phyloP scores from a whole-genome alignment of 2,888 invertebrate species.

The Antheraea yamamai region DNA sequence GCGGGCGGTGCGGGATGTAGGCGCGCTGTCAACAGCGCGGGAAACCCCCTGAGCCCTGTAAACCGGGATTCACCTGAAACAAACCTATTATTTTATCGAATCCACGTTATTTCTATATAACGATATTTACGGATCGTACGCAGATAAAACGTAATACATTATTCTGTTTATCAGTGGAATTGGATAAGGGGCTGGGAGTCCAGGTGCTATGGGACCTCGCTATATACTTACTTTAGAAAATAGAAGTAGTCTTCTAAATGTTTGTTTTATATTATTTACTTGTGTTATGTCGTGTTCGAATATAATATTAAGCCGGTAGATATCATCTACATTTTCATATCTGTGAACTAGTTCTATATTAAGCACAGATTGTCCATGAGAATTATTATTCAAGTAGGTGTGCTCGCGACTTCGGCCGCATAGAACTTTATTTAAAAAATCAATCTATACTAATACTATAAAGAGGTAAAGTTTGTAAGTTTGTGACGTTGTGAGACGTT shows the following conservation, averaged over 20 bases:
- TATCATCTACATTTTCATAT: no score
- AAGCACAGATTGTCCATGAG: no score
- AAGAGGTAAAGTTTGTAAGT: no score
- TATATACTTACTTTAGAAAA: no score
- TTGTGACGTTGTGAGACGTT: no score
- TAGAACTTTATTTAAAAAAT: no score
- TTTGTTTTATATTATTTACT: not conserved
- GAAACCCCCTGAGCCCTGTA: constrained; percentile 2
- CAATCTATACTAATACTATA: no score
- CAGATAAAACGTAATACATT: constrained; percentile 3
- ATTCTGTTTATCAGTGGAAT: constrained; percentile 4
- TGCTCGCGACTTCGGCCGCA: no score
- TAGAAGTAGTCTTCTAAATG: not conserved
- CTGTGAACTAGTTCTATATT: no score
- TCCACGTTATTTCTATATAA: constrained; percentile 7
- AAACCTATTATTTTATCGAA: constrained; percentile 5
- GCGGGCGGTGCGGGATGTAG: not conserved
- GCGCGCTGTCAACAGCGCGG: not conserved
- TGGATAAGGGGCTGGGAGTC: not conserved
- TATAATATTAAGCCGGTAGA: no score
- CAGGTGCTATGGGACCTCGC: not conserved
- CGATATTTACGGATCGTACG: not conserved
- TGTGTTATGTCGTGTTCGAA: no score
- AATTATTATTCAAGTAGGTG: no score
- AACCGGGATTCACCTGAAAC: constrained; percentile 6